Conservation (phyloP, 2,113 vertebrate species). For the Hylia prasina region DNA sequence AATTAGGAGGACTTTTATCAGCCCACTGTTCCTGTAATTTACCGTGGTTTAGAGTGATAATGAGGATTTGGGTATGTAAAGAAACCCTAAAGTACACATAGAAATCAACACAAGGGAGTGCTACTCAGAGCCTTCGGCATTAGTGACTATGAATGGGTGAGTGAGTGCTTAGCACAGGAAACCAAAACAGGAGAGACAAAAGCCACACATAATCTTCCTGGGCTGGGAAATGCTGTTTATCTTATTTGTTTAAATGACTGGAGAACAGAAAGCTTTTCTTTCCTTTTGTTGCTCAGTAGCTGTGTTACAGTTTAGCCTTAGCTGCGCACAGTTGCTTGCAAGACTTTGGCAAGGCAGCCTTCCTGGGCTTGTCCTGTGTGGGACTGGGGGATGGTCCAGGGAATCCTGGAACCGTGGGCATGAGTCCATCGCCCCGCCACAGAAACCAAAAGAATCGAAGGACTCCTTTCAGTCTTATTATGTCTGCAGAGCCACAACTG, state of each 20-base stretch:
- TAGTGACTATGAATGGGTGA: neutral
- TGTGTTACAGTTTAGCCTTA: neutral
- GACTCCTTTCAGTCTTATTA: neutral
- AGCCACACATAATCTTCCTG: constrained; percentile 26
- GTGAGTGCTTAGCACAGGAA: neutral
- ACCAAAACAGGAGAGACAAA: constrained; percentile 9
- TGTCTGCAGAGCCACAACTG: neutral
- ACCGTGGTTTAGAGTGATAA: constrained; percentile 8
- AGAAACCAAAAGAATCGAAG: neutral
- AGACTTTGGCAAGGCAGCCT: neutral
- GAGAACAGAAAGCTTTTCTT: constrained; percentile 34
- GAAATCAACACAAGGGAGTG: constrained; percentile 5
- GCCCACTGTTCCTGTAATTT: neutral
- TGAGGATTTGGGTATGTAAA: constrained; percentile 46
- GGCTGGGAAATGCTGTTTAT: constrained; percentile 30
- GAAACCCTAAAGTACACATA: constrained; percentile 19
- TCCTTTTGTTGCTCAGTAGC: neutral
- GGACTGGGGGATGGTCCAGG: neutral
- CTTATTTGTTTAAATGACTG: constrained; percentile 35
- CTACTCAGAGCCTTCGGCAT: neutral
- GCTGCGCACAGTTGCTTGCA: neutral
- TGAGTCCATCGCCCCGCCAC: neutral
- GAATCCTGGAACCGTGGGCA: neutral
- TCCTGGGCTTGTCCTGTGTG: neutral
- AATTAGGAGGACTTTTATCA: neutral